These are phyloP conservation scores for Parazoanthus swiftii DNA, from an alignment of 92 coral and sea anemone genomes.

Conservation along the genomic window DNA sequence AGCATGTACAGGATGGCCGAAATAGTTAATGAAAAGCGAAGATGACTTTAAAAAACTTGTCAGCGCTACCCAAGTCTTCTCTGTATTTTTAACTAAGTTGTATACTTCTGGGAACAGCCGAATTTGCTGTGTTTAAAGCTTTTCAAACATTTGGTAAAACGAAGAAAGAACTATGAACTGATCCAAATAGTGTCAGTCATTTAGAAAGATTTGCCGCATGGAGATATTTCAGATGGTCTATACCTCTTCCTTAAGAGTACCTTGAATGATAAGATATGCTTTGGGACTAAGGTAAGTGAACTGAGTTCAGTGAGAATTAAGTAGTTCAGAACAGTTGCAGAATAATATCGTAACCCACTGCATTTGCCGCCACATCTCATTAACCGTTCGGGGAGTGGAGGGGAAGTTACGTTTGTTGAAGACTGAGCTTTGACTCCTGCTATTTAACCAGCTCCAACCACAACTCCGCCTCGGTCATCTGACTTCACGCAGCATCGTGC, in stretches of 20 bases:
- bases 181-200: neutral
- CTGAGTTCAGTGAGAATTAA: neutral
- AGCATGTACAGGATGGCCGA: too few relatives aligned
- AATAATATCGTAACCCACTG: neutral
- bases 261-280: neutral
- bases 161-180: neutral
- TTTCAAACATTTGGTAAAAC: too few relatives aligned
- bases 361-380: neutral
- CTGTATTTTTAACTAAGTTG: too few relatives aligned
- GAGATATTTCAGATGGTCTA: neutral
- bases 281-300: constrained; percentile 3
- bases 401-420: neutral
- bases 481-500: neutral
- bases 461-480: neutral
- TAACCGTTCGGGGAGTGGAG: neutral
- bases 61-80: too few relatives aligned
- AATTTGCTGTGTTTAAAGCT: too few relatives aligned
- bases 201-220: neutral
- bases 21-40: too few relatives aligned
- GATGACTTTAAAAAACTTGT: too few relatives aligned
- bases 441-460: neutral
- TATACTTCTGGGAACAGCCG: too few relatives aligned
- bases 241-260: neutral
- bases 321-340: neutral
- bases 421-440: neutral